Conservation (phyloP, 2,888 invertebrate species). For the Adineta ricciae region DNA sequence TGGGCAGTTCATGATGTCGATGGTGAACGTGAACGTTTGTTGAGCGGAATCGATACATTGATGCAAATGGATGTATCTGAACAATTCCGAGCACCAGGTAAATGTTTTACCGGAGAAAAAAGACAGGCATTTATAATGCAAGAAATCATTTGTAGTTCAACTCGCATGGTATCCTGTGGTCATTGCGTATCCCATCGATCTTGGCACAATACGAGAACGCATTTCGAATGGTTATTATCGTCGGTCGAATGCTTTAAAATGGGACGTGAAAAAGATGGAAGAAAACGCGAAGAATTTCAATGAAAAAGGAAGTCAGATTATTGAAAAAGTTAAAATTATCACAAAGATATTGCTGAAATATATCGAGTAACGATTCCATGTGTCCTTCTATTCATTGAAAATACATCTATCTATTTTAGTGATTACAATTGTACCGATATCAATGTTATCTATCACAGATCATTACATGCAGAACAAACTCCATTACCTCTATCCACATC, state of each 20-base stretch:
- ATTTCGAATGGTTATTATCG: slow-evolving; percentile 76
- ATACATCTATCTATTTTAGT: not conserved
- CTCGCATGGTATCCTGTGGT: slow-evolving; percentile 79
- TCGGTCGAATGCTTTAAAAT: slow-evolving; percentile 45
- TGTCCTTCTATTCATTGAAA: not conserved
- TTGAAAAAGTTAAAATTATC: slow-evolving; percentile 24
- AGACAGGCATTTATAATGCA: not conserved
- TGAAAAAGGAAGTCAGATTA: slow-evolving; percentile 29
- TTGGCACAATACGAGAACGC: slow-evolving; percentile 74
- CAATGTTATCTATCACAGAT: slow-evolving; percentile 27
- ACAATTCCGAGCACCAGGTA: slow-evolving; percentile 1
- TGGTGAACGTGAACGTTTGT: slow-evolving; percentile 62
- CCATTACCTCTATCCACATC: not conserved
- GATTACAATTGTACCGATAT: slow-evolving; percentile 28
- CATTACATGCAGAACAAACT: slow-evolving; percentile 4
- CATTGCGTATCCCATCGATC: slow-evolving; percentile 85
- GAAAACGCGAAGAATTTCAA: slow-evolving; percentile 30
- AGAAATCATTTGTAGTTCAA: slow-evolving; percentile 49
- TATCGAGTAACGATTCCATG: not conserved
- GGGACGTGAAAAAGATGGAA: slow-evolving; percentile 32
- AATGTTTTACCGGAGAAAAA: not conserved
- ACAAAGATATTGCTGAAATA: slow-evolving; percentile 24
- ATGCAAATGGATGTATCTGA: not conserved
- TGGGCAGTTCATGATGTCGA: slow-evolving; percentile 76
- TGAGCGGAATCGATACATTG: slow-evolving; percentile 53